These are phyloP conservation scores for Amyelois transitella DNA, from an alignment of 1,140 invertebrate species.

Conservation along the genomic window DNA sequence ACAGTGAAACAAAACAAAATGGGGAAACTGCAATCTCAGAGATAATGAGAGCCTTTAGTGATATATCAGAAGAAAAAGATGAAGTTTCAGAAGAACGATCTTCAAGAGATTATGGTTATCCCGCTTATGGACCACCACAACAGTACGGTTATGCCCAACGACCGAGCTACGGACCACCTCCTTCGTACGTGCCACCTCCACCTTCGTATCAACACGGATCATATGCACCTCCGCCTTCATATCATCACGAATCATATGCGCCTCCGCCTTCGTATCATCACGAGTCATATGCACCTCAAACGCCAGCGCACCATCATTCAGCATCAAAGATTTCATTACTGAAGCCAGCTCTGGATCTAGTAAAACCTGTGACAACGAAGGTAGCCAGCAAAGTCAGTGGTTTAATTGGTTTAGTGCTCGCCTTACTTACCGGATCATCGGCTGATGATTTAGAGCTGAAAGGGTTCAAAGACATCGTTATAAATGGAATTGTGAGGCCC, in stretches of 20 bases:
- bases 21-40: conserved; percentile 15
- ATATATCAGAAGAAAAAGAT: conserved; percentile 10
- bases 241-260: conserved; percentile 1
- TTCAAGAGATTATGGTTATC: conserved; percentile 12
- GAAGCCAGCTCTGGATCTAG: conserved; percentile 18
- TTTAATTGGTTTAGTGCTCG: conserved; percentile 37
- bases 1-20: neutral
- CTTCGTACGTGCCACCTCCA: neutral
- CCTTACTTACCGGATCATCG: conserved; percentile 38
- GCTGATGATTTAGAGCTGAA: conserved; percentile 30
- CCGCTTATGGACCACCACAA: conserved; percentile 3
- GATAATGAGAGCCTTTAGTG: conserved; percentile 12
- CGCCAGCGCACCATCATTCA: conserved; percentile 2
- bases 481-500: conserved; percentile 53
- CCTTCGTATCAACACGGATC: neutral
- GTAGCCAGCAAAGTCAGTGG: conserved; percentile 41
- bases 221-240: neutral
- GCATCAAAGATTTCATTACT: conserved; percentile 16
- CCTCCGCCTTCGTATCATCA: neutral
- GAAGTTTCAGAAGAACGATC: conserved; percentile 8
- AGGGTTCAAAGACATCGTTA: conserved; percentile 50
- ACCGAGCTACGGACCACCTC: conserved; percentile 9
- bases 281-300: conserved; percentile 3
- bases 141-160: conserved; percentile 10
- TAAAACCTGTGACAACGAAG: conserved; percentile 38